A percentile compares a stretch with the other conserved stretches of the same genome.
phyloP scores from a whole-genome alignment of 1,140 invertebrate species.

The Limonius californicus region DNA sequence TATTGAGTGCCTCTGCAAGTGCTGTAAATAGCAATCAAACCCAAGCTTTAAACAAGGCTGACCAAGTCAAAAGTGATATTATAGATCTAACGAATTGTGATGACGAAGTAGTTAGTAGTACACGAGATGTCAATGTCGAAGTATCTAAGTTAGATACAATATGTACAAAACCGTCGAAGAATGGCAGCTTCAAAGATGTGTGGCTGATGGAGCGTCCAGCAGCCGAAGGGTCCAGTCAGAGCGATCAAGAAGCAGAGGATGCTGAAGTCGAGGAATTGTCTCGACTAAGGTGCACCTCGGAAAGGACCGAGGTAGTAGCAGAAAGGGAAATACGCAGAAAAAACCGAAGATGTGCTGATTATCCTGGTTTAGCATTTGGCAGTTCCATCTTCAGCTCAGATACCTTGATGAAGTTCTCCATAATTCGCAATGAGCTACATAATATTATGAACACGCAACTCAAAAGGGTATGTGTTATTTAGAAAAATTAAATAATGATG shows the following conservation, averaged over 20 bases:
- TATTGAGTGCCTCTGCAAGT: constrained; percentile 23
- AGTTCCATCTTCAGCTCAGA: constrained; percentile 92
- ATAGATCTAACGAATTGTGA: constrained; percentile 47
- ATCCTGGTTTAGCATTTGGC: constrained; percentile 87
- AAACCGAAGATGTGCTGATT: constrained; percentile 78
- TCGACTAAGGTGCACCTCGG: constrained; percentile 79
- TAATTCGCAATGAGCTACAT: constrained; percentile 95
- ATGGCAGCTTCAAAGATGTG: constrained; percentile 43
- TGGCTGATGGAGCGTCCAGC: constrained; percentile 53
- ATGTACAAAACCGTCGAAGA: constrained; percentile 22
- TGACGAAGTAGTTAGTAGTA: constrained; percentile 34
- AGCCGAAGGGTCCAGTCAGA: constrained; percentile 49
- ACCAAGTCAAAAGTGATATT: constrained; percentile 33
- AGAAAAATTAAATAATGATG: background rate
- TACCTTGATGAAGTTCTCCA: constrained; percentile 96
- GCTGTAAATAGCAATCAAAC: constrained; percentile 18
- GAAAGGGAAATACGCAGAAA: constrained; percentile 73
- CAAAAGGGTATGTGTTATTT: constrained; percentile 87
- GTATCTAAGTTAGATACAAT: background rate
- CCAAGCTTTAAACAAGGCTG: constrained; percentile 22
- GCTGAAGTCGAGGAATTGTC: constrained; percentile 74
- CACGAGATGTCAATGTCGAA: background rate
- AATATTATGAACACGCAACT: constrained; percentile 96
- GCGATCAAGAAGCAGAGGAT: constrained; percentile 56
- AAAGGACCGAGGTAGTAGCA: constrained; percentile 80